Percentiles rank a stretch among this genome's conserved stretches.
Conservation (phyloP, 2,888 invertebrate species). For the Drosophila phalerata region DNA sequence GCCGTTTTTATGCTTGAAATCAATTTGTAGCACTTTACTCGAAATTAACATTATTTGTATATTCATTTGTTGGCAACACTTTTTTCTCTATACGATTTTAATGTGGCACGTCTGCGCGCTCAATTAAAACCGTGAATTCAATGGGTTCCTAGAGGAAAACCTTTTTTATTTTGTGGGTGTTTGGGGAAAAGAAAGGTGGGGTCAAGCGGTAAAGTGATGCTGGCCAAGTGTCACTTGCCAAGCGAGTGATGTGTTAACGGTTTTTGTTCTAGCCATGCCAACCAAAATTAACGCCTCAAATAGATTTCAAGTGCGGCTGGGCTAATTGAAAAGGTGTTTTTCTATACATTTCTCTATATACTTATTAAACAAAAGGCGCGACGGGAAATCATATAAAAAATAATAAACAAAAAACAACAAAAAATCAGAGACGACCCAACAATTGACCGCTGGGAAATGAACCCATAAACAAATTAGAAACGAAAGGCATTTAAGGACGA, state of each 20-base stretch:
- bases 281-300: constrained; percentile 76
- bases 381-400: constrained; percentile 27
- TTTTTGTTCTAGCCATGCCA: constrained; percentile 58
- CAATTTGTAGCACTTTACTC: constrained; percentile 77
- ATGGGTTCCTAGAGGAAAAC: constrained; percentile 48
- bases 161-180: constrained; percentile 14
- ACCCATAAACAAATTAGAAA: constrained; percentile 81
- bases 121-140: constrained; percentile 66
- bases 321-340: constrained; percentile 75
- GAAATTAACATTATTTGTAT: constrained; percentile 67
- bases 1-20: constrained; percentile 65
- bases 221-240: constrained; percentile 81
- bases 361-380: constrained; percentile 50
- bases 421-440: constrained; percentile 82
- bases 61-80: constrained; percentile 54
- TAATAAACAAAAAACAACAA: not conserved
- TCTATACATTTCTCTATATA: constrained; percentile 13
- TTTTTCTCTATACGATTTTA: constrained; percentile 52
- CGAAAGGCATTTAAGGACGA: constrained; percentile 66
- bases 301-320: constrained; percentile 76
- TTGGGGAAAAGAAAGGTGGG: constrained; percentile 7
- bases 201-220: constrained; percentile 7
- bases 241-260: constrained; percentile 70
- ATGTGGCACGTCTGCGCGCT: constrained; percentile 67
- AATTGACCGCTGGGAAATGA: constrained; percentile 84